phyloP scores from a whole-genome alignment of 2,113 vertebrate species.

The Cyanocitta stelleri region DNA sequence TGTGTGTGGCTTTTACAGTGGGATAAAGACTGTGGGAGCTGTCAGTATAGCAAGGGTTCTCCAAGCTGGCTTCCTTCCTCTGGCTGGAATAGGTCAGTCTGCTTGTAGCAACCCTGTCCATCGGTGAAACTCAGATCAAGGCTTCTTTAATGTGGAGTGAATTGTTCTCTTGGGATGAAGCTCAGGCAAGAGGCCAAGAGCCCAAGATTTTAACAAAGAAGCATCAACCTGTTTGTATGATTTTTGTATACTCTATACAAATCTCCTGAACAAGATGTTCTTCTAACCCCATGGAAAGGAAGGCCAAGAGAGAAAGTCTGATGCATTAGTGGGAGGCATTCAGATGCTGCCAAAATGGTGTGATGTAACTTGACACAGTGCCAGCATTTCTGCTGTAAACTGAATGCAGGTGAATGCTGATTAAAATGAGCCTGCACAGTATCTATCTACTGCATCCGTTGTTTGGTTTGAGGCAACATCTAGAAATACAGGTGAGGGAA shows the following conservation, averaged over 20 bases:
- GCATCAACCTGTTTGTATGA: background rate
- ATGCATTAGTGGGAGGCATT: background rate
- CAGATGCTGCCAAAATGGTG: background rate
- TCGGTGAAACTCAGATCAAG: background rate
- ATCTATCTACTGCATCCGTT: background rate
- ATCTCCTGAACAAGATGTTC: constrained; percentile 31
- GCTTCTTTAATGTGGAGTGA: background rate
- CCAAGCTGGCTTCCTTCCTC: background rate
- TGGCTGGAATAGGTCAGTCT: background rate
- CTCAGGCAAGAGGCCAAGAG: background rate
- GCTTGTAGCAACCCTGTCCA: background rate
- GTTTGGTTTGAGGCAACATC: background rate
- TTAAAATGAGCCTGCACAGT: background rate
- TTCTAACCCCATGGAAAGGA: background rate
- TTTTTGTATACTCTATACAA: background rate
- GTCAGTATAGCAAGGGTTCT: background rate
- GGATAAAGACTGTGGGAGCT: background rate
- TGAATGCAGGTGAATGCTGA: constrained; percentile 19
- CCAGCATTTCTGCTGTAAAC: background rate
- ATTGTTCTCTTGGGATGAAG: background rate
- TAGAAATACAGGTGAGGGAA: background rate
- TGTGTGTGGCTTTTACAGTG: background rate
- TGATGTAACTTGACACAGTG: background rate
- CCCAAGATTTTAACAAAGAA: constrained; percentile 5
- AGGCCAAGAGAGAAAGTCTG: background rate